Evolutionary conservation across 53 echinoderm and acorn worm genomes (phyloP), one percentile per base, ranked within the genome.

Genomic region (Astropecten irregularis): DNA sequence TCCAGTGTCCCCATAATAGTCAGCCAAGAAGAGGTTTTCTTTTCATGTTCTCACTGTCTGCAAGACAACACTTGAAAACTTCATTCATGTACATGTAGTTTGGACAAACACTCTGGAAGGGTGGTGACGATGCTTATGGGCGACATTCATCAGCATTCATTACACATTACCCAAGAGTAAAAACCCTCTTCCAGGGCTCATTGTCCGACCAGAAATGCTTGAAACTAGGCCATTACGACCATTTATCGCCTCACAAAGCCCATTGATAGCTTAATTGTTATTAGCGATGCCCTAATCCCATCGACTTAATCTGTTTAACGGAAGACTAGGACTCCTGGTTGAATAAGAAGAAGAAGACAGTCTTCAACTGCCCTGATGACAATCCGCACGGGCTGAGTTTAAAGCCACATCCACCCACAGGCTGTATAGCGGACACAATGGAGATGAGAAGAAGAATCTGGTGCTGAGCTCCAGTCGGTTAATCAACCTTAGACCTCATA

Each of bases 201-300:
- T 76, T 76, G 76, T 58, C 44, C 18, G 19, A 16, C 18, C 52
- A 76, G 52, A 76, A 57, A 58, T 40, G 14, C 25, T 59, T 15
- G 58, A 36, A 58, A 59, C 76, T 26, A 26, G n/a, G 58, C 35
- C 32, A 76, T 59, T 58, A 76, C 59, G 57, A 22, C 42, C 59
- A 76, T 44, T 72, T 27, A 58, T 31, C n/a, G 54, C 34, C 19
- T 16, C 76, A 58, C 58, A 76, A 57, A 38, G 29, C 47, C 39
- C 59, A 40, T 76, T 76, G 58, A 76, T 59, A 59, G 40, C 27
- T 59, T 57, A 76, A 76, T 76, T 58, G 76, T 42, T 25, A 42
- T 59, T 42, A 76, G 38, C 58, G 26, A 26, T 18, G 40, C 59
- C 57, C 68, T 42, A 64, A 64, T 64, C 64, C 20, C 29, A 37